Evolutionary conservation across 2,797 vertebrate genomes (phyloP).

Genomic region (Trachurus trachurus): DNA sequence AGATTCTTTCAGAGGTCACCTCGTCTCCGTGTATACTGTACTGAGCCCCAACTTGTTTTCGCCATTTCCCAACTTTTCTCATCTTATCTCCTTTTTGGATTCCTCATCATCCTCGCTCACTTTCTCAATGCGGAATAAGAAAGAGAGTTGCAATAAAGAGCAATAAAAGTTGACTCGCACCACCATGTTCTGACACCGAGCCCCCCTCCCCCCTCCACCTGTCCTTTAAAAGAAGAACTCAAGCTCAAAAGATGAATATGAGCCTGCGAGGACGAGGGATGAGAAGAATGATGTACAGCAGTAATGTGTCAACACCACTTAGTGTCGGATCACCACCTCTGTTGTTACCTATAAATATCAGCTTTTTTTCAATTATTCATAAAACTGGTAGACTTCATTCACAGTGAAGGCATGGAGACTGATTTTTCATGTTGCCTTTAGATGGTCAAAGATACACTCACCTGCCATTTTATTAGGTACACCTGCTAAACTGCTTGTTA

Average conservation of each 20-base stretch:
- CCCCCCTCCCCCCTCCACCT: not conserved
- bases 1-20: conserved; percentile 38
- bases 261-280: conserved; percentile 40
- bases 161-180: conserved; percentile 33
- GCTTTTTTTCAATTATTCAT: conserved; percentile 45
- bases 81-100: conserved; percentile 2
- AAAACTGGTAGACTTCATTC: conserved; percentile 19
- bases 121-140: not conserved
- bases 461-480: no score
- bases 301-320: conserved; percentile 56
- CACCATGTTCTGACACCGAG: conserved; percentile 12
- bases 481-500: no score
- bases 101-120: not conserved
- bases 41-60: conserved; percentile 9
- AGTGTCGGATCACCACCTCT: conserved; percentile 45
- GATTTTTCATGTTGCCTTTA: conserved; percentile 5
- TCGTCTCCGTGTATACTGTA: conserved; percentile 9
- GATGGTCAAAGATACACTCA: not conserved
- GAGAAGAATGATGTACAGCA: conserved; percentile 53
- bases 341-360: conserved; percentile 50
- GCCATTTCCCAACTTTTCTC: conserved; percentile 20
- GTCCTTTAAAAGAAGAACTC: conserved; percentile 16
- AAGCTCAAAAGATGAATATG: conserved; percentile 49
- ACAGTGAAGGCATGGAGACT: conserved; percentile 18
- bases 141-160: conserved; percentile 32